Conservation (phyloP, 2,797 vertebrate genomes). For the Darevskia nairensis region DNA sequence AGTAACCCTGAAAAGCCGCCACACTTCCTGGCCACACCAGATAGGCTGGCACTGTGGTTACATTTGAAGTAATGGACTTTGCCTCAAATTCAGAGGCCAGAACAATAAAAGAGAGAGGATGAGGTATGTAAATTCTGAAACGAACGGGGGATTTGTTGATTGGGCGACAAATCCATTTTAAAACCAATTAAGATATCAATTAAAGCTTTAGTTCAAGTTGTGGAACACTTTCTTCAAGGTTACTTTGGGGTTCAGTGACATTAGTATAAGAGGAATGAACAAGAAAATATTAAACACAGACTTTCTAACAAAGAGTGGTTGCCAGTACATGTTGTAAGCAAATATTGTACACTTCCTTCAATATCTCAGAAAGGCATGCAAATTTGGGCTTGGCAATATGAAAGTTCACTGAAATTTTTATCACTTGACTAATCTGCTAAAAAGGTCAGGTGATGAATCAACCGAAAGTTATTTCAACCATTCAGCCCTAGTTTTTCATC, state of each 20-base stretch:
- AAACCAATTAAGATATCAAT: no score
- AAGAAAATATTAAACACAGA: neutral
- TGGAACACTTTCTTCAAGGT: neutral
- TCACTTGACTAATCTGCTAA: neutral
- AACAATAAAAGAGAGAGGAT: neutral
- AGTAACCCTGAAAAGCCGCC: neutral
- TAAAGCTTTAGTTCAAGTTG: neutral
- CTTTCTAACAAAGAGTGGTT: neutral
- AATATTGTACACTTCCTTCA: conserved; percentile 12
- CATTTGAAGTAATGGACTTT: neutral
- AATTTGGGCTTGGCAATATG: neutral
- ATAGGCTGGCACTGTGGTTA: neutral
- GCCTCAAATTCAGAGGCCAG: neutral
- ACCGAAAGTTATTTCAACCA: neutral
- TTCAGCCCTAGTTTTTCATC: neutral
- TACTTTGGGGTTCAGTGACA: neutral
- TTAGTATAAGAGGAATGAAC: conserved; percentile 1
- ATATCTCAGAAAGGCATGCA: neutral
- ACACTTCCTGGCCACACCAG: neutral
- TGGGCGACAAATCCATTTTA: neutral
- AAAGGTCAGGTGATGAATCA: neutral
- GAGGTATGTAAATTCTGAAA: neutral
- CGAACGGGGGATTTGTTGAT: neutral
- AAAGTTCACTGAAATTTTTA: neutral
- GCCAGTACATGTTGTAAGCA: neutral